Evolutionary conservation across 2,888 invertebrate species (phyloP).

Genomic region (Unio pictorum): DNA sequence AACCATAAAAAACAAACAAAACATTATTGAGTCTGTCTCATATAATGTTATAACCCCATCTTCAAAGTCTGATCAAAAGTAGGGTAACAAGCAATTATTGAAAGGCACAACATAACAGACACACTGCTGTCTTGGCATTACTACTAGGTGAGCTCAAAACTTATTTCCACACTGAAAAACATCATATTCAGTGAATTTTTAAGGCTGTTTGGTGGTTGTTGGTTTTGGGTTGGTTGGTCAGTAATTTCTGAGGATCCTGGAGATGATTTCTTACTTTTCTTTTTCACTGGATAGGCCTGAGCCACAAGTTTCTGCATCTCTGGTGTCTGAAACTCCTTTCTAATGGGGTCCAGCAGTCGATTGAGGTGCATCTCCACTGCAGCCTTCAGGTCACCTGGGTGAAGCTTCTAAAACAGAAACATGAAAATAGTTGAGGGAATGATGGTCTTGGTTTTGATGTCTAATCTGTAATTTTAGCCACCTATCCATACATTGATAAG

Average conservation of each 20-base stretch:
- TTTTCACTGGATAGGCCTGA: constrained; percentile 84
- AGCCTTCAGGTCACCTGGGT: constrained; percentile 94
- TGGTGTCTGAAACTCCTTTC: constrained; percentile 85
- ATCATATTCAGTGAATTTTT: neutral
- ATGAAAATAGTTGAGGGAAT: neutral
- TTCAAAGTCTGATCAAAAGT: too few species aligned
- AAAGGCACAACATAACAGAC: too few species aligned
- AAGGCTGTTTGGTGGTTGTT: too few species aligned
- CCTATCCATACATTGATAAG: too few species aligned
- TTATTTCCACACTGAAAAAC: neutral
- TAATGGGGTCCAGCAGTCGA: constrained; percentile 88
- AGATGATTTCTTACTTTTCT: constrained; percentile 49
- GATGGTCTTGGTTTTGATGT: too few species aligned
- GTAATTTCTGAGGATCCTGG: neutral
- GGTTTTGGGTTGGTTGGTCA: neutral
- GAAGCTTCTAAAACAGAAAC: constrained; percentile 68
- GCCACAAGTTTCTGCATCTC: constrained; percentile 84
- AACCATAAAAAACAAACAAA: too few species aligned
- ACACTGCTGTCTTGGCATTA: too few species aligned
- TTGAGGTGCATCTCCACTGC: constrained; percentile 90
- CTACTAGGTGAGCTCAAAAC: too few species aligned
- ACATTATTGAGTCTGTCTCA: too few species aligned
- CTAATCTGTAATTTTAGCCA: neutral
- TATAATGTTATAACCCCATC: too few species aligned
- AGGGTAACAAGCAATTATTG: too few species aligned